Evolutionary conservation across 23 tunicate species (phyloP).

Genomic region (Aplidium turbinatum): DNA sequence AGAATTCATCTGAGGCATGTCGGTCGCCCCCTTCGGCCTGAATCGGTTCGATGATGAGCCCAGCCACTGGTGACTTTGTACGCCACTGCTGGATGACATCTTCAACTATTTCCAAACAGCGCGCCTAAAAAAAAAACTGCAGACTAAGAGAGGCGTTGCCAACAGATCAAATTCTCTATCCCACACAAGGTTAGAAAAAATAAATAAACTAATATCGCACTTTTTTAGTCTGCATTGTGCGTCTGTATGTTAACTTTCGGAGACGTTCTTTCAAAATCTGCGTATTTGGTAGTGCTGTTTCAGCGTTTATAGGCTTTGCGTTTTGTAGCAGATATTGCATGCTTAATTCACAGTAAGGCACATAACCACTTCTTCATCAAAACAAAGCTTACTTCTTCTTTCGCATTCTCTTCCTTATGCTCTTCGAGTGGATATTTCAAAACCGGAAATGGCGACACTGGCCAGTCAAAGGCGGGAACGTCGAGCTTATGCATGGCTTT

Average conservation of each 20-base stretch:
- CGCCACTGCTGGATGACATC: slow-evolving; percentile 67
- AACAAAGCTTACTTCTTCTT: slow-evolving; percentile 68
- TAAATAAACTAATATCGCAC: too few species aligned
- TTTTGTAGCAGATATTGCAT: too few species aligned
- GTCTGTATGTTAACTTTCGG: too few species aligned
- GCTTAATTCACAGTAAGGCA: background rate
- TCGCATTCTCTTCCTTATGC: slow-evolving; percentile 54
- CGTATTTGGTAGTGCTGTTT: too few species aligned
- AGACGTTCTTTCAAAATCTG: too few species aligned
- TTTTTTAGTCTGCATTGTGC: too few species aligned
- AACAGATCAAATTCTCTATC: too few species aligned
- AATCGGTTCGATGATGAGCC: slow-evolving; percentile 89
- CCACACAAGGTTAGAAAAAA: too few species aligned
- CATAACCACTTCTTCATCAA: background rate
- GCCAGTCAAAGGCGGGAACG: slow-evolving; percentile 92
- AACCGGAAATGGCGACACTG: slow-evolving; percentile 83
- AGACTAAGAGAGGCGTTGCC: too few species aligned
- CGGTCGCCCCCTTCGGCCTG: slow-evolving; percentile 99
- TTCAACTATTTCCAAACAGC: slow-evolving; percentile 76
- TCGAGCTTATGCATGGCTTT: slow-evolving; percentile 77
- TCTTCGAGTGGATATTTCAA: slow-evolving; percentile 88
- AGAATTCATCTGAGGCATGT: slow-evolving; percentile 76
- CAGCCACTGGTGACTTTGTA: slow-evolving; percentile 68
- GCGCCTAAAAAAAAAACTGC: slow-evolving; percentile 44
- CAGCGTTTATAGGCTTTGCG: too few species aligned